Evolutionary conservation across 2,113 vertebrate species (phyloP).

Genomic region (Ciconia stormi): DNA sequence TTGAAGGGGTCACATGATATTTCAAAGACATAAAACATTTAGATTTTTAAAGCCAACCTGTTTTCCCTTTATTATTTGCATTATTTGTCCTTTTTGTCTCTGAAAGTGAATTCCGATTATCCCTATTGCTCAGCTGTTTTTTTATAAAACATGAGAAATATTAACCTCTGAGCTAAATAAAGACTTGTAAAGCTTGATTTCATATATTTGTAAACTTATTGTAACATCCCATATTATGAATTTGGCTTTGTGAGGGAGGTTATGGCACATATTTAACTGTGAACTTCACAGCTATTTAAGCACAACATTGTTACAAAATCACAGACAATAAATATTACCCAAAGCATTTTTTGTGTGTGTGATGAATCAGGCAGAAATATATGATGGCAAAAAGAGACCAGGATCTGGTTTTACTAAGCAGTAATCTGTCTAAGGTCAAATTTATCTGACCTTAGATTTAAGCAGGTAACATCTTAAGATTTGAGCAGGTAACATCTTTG

Average conservation of each 20-base stretch:
- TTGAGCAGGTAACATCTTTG: not conserved
- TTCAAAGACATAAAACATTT: conserved; percentile 20
- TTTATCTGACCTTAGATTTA: not conserved
- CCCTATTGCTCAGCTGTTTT: not conserved
- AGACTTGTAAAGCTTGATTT: not conserved
- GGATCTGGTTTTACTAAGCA: not conserved
- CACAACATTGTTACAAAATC: not conserved
- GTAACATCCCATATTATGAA: not conserved
- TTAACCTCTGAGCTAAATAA: not conserved
- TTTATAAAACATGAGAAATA: not conserved
- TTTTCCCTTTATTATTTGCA: conserved; percentile 15
- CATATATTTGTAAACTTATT: not conserved
- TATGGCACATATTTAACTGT: not conserved
- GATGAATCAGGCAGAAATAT: not conserved
- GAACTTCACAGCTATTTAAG: not conserved
- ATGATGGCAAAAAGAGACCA: not conserved
- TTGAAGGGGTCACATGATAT: not conserved
- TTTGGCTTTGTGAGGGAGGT: not conserved
- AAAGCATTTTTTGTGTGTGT: not conserved
- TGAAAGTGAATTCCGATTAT: not conserved
- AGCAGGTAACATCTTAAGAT: not conserved
- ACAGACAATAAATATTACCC: not conserved
- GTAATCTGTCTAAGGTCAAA: not conserved
- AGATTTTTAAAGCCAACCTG: conserved; percentile 12
- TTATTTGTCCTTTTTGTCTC: conserved; percentile 6